phyloP scores from a whole-genome alignment of 2,888 invertebrate species.

The Oligia strigilis region DNA sequence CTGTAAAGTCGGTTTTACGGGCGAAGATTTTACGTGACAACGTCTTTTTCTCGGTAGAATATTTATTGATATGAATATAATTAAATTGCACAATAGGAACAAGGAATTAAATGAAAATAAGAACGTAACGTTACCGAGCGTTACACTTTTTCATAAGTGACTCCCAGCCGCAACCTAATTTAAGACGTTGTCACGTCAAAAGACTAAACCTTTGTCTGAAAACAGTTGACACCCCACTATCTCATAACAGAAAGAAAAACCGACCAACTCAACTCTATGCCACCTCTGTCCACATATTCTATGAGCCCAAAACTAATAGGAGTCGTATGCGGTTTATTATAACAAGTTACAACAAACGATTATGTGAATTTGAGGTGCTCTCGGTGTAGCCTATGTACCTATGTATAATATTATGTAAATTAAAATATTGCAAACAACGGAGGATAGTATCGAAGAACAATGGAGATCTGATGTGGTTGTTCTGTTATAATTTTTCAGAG shows the following conservation, averaged over 20 bases:
- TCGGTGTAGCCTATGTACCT: slow-evolving; percentile 17
- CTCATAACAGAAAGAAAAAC: neutral
- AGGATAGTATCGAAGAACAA: neutral
- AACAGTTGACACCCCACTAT: neutral
- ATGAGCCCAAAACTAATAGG: slow-evolving; percentile 74
- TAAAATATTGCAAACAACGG: slow-evolving; percentile 40
- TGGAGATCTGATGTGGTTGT: neutral
- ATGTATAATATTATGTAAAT: slow-evolving; percentile 40
- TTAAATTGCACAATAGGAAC: too few species aligned
- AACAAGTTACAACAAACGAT: slow-evolving; percentile 77
- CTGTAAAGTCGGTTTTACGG: too few species aligned
- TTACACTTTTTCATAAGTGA: too few species aligned
- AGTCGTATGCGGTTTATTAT: slow-evolving; percentile 77
- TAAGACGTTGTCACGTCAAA: too few species aligned
- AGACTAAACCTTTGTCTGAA: neutral
- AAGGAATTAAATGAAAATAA: too few species aligned
- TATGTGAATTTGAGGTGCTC: slow-evolving; percentile 71
- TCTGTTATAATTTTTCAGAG: neutral
- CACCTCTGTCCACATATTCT: slow-evolving; percentile 64
- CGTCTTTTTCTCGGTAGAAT: too few species aligned
- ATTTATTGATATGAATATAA: too few species aligned
- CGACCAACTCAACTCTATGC: slow-evolving; percentile 36
- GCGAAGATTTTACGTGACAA: too few species aligned
- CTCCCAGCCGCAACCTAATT: too few species aligned
- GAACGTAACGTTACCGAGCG: too few species aligned